Percentiles rank a stretch among this genome's conserved stretches.
Evolutionary conservation across 2,797 vertebrate genomes (phyloP).

Genomic region (Coranthus polyacanthus): DNA sequence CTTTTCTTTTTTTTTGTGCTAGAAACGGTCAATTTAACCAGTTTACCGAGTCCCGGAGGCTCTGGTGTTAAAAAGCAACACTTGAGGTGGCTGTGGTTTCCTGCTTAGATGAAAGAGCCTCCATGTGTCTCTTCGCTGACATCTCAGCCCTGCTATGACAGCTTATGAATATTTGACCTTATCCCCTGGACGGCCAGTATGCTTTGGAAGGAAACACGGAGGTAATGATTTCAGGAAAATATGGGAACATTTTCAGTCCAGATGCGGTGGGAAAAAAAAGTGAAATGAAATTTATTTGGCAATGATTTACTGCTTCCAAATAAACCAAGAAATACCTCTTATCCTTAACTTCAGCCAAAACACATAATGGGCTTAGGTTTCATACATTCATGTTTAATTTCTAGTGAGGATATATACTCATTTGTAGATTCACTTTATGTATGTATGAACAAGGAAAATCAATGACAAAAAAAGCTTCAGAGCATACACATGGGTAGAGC

Average conservation of each 20-base stretch:
- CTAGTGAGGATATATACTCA: not conserved
- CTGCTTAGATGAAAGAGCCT: slow-evolving; percentile 34
- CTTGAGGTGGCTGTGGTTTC: not conserved
- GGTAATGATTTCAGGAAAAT: not conserved
- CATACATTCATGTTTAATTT: slow-evolving; percentile 3
- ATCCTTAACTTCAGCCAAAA: slow-evolving; percentile 13
- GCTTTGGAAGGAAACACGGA: not conserved
- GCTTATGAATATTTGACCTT: slow-evolving; percentile 57
- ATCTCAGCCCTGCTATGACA: slow-evolving; percentile 38
- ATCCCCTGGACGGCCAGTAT: slow-evolving; percentile 3
- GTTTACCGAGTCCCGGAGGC: no score
- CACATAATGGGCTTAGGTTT: slow-evolving; percentile 26
- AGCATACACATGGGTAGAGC: not conserved
- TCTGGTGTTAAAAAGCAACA: no score
- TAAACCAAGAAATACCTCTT: slow-evolving; percentile 10
- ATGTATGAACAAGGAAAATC: no score
- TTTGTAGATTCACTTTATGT: not conserved
- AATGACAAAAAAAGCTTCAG: not conserved
- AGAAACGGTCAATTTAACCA: no score
- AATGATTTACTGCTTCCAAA: not conserved
- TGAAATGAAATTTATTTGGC: not conserved
- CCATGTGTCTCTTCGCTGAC: slow-evolving; percentile 34
- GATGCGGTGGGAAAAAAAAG: not conserved
- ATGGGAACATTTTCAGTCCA: not conserved
- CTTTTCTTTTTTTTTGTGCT: no score